phyloP scores from a whole-genome alignment of 92 coral and sea anemone species.

The Porites cylindrica region DNA sequence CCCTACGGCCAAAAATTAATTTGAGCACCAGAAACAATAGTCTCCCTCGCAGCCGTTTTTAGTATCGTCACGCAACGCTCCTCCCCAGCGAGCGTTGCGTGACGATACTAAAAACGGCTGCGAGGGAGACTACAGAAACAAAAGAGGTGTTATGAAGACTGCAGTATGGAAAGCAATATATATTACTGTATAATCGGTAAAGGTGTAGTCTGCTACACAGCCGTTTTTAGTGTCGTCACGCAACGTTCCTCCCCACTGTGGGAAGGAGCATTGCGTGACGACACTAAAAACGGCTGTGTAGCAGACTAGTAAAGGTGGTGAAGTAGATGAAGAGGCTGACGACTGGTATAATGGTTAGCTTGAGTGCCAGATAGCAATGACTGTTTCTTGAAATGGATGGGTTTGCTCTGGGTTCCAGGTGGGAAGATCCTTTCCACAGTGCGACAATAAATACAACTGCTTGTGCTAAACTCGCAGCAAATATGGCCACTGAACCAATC shows the following conservation, averaged over 20 bases:
- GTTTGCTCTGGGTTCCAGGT: slow-evolving; percentile 61
- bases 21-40: slow-evolving; percentile 66
- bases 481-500: no score
- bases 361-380: slow-evolving; percentile 72
- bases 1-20: slow-evolving; percentile 77
- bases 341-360: slow-evolving; percentile 69
- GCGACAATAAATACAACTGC: slow-evolving; percentile 73
- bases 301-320: slow-evolving; percentile 43
- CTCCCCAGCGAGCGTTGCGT: no score
- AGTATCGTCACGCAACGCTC: no score
- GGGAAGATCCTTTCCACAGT: slow-evolving; percentile 57
- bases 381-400: slow-evolving; percentile 65
- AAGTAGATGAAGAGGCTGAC: slow-evolving; percentile 56
- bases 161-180: slow-evolving; percentile 55
- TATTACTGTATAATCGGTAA: slow-evolving; percentile 42
- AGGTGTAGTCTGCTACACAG: not conserved
- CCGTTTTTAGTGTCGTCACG: no score
- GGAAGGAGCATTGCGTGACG: no score
- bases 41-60: no score
- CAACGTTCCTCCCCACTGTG: no score
- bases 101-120: no score
- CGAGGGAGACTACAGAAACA: slow-evolving; percentile 35
- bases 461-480: slow-evolving; percentile 67
- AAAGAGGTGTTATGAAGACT: slow-evolving; percentile 65
- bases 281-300: no score